phyloP scores from a whole-genome alignment of 2,888 invertebrate species.

The Axea sp. region DNA sequence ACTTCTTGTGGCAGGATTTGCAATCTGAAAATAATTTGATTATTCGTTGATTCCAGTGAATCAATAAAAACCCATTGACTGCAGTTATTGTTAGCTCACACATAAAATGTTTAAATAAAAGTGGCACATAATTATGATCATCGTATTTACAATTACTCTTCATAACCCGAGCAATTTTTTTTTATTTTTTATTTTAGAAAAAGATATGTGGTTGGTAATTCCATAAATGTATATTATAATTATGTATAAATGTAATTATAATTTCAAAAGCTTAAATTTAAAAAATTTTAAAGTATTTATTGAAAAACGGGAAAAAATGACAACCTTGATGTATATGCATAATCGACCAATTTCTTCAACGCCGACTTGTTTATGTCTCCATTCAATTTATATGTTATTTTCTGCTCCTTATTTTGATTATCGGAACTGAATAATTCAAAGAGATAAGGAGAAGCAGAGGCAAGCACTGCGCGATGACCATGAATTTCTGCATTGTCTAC shows the following conservation, averaged over 20 bases:
- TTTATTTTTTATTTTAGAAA: no score
- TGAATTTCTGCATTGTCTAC: conserved; percentile 86
- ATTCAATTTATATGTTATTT: conserved; percentile 83
- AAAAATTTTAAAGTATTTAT: no score
- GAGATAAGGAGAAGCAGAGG: conserved; percentile 88
- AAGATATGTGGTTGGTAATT: no score
- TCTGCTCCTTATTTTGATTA: conserved; percentile 66
- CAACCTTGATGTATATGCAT: conserved; percentile 89
- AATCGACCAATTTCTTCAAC: conserved; percentile 88
- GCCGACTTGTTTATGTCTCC: conserved; percentile 85
- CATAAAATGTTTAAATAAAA: no score
- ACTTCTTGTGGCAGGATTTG: conserved; percentile 80
- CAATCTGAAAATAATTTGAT: conserved; percentile 58
- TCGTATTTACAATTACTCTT: no score
- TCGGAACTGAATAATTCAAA: conserved; percentile 86
- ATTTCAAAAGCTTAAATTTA: no score
- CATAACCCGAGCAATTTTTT: no score
- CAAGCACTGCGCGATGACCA: conserved; percentile 89
- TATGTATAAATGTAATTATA: no score
- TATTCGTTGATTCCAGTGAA: conserved; percentile 18
- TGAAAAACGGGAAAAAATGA: neutral
- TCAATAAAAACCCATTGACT: no score
- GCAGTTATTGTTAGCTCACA: no score
- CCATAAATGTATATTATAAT: no score
- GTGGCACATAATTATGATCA: no score